phyloP scores from a whole-genome alignment of 2,113 vertebrate genomes.

The Morone chrysops region DNA sequence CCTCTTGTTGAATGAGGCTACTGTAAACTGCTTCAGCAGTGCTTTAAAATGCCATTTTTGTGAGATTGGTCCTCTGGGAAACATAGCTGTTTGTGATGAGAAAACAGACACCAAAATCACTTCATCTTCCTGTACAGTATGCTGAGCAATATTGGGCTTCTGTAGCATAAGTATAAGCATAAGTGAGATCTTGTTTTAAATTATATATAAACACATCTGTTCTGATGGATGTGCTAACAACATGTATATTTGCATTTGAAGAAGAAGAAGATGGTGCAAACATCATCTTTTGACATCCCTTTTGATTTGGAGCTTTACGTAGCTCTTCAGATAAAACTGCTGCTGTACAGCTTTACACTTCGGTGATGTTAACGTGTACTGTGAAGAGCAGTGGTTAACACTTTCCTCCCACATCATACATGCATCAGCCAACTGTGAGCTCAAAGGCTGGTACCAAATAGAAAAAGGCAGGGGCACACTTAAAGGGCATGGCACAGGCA shows the following conservation, averaged over 20 bases:
- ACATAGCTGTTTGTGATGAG: background rate
- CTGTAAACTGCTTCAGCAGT: constrained; percentile 5
- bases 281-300: background rate
- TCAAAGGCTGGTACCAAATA: background rate
- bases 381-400: background rate
- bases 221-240: background rate
- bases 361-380: no score
- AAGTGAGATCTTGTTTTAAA: background rate
- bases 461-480: background rate
- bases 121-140: background rate
- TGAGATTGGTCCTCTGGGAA: constrained; percentile 7
- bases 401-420: background rate
- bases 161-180: background rate
- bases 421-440: background rate
- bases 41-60: constrained; percentile 19
- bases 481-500: background rate
- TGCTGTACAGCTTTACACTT: background rate
- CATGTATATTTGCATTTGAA: no score
- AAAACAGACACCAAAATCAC: background rate
- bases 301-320: background rate
- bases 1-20: constrained; percentile 30
- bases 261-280: no score
- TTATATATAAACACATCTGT: background rate
- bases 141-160: background rate
- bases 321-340: background rate